Evolutionary conservation across 2,113 vertebrate genomes (phyloP), one percentile per base, ranked within the genome.

Genomic region (Sakesphorus luctuosus): DNA sequence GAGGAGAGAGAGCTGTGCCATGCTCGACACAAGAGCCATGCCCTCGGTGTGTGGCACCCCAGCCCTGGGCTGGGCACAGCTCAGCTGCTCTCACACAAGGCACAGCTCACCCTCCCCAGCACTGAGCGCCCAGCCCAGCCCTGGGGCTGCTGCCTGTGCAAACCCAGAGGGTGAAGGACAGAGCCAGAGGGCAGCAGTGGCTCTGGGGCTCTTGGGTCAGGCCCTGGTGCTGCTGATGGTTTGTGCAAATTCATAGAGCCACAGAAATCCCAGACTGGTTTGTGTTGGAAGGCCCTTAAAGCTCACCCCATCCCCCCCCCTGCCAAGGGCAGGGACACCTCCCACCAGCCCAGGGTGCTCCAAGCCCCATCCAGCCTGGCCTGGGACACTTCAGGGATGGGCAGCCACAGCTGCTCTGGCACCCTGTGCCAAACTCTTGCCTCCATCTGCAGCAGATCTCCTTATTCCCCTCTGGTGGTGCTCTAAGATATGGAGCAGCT

Each of bases 141-240:
- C 26, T 53, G 19, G 23, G 28, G 13, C 58, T 6, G 1, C 26
- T 75, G 65, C 14, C 55, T n/a, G 19, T 65, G 36, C 91, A 66
- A 35, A 31, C 7, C 46, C 35, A 9, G 20, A 62, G 29, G 62
- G 58, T 11, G 11, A 28, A 62, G 24, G 40, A 13, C 28, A 68
- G 40, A 68, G 50, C 36, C 62, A 63, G 29, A 1, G 13, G 28
- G 36, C 40, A 19, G 13, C 1, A 2, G 7, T 49, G 77, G 13
- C 23, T 50, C 43, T 0, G 0, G 0, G 36, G 25, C 2, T 23
- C 4, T 35, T 23, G 29, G 4, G 28, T 29, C 24, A 61, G n/a
- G 6, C 7, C 24, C 18, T 47, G 2, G 10, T 21, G n/a, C 55
- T 90, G 65, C 36, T 81, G 66, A 26, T 29, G 2, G 2, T 26